Conservation (phyloP, 2,797 vertebrate genomes). For the Typhlichthys eigenmanni region DNA sequence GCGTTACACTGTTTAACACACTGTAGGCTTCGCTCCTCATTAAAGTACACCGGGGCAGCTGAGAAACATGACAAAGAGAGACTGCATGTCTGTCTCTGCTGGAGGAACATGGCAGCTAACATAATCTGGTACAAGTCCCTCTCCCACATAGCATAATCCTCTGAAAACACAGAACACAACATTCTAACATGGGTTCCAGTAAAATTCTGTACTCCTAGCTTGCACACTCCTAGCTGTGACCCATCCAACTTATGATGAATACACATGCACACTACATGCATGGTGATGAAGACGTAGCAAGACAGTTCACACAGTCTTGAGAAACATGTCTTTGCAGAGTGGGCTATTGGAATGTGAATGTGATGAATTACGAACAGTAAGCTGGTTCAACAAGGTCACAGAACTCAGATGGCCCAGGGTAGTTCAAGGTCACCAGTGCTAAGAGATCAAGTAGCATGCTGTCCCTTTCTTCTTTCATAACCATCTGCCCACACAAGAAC, state of each 20-base stretch:
- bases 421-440: neutral
- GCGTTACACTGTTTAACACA: conserved; percentile 56
- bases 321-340: neutral
- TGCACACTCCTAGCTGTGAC: too few species aligned
- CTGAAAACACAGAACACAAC: neutral
- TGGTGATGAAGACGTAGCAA: conserved; percentile 13
- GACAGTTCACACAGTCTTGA: conserved; percentile 22
- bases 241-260: conserved; percentile 27
- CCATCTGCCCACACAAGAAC: conserved; percentile 20
- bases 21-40: conserved; percentile 68
- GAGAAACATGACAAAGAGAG: conserved; percentile 59
- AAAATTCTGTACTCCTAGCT: too few species aligned
- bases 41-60: conserved; percentile 59
- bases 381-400: conserved; percentile 10
- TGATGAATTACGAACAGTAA: neutral
- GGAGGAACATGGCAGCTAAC: conserved; percentile 69
- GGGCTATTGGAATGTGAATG: neutral
- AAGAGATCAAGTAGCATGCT: conserved; percentile 43
- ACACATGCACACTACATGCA: conserved; percentile 33
- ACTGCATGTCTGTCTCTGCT: conserved; percentile 51
- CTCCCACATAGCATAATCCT: conserved; percentile 36
- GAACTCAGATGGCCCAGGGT: conserved; percentile 18
- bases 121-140: conserved; percentile 29
- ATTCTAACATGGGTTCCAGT: too few species aligned
- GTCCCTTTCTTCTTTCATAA: conserved; percentile 31